Percentiles rank a stretch among this genome's conserved stretches.
These are phyloP conservation scores for Spicauda simplicius DNA, from an alignment of 2,888 invertebrate genomes.

Conservation along the genomic window DNA sequence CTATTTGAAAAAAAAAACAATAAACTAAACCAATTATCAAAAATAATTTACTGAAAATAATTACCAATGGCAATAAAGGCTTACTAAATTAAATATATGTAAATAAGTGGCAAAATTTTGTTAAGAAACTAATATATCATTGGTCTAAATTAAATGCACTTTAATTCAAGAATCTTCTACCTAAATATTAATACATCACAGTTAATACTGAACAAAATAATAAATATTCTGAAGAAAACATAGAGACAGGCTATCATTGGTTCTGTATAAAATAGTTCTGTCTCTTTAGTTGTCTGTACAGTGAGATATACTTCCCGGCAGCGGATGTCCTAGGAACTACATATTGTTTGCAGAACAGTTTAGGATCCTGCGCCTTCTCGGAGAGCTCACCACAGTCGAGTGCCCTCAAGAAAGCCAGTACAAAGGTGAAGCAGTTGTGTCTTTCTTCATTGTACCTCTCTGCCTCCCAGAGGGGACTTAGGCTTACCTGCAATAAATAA, in stretches of 20 bases:
- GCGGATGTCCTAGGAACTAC: slow-evolving; percentile 92
- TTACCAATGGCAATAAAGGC: slow-evolving; percentile 1
- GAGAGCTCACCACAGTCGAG: slow-evolving; percentile 89
- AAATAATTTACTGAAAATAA: not conserved
- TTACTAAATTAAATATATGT: slow-evolving; percentile 8
- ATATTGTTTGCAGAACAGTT: slow-evolving; percentile 91
- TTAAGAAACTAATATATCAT: slow-evolving; percentile 59
- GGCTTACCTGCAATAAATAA: slow-evolving; percentile 67
- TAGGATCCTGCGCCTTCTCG: slow-evolving; percentile 87
- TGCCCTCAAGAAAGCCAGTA: slow-evolving; percentile 90
- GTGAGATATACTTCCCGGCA: slow-evolving; percentile 93
- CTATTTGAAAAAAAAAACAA: not conserved
- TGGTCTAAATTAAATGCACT: slow-evolving; percentile 81
- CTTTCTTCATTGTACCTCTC: slow-evolving; percentile 89
- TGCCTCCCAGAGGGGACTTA: slow-evolving; percentile 87
- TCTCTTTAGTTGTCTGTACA: slow-evolving; percentile 89
- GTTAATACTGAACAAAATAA: slow-evolving; percentile 76
- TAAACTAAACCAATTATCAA: not conserved
- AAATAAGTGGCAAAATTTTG: slow-evolving; percentile 24
- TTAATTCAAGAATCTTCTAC: slow-evolving; percentile 66
- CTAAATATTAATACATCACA: slow-evolving; percentile 79
- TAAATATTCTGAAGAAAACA: slow-evolving; percentile 54
- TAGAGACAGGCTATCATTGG: slow-evolving; percentile 62
- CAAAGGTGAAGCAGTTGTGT: slow-evolving; percentile 95
- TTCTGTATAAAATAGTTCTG: slow-evolving; percentile 78